Conservation (phyloP, 2,113 vertebrate species). For the Paratilapia polleni region DNA sequence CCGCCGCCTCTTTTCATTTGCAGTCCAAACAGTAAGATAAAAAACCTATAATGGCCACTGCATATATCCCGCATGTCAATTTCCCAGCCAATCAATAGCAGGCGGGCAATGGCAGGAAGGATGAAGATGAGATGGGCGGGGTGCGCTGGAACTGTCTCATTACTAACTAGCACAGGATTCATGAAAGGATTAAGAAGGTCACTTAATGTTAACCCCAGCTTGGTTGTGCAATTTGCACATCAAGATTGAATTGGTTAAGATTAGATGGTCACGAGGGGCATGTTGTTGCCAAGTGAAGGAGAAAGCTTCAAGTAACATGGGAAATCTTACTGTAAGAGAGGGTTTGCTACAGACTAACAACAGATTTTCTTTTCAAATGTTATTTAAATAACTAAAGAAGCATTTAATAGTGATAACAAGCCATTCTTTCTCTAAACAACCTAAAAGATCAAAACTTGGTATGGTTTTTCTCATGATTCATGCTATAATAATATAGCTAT, state of each 20-base stretch:
- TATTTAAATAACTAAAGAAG: too few species aligned
- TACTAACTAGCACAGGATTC: slow-evolving; percentile 70
- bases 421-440: not conserved
- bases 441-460: not conserved
- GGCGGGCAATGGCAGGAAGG: slow-evolving; percentile 63
- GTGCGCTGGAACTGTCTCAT: slow-evolving; percentile 73
- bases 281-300: slow-evolving; percentile 31
- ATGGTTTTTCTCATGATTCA: not conserved
- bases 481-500: not conserved
- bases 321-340: not conserved
- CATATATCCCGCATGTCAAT: slow-evolving; percentile 79
- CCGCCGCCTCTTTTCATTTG: slow-evolving; percentile 75
- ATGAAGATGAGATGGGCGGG: slow-evolving; percentile 63
- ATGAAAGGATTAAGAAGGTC: slow-evolving; percentile 72
- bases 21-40: slow-evolving; percentile 79
- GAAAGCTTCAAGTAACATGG: not conserved
- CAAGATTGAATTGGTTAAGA: slow-evolving; percentile 60
- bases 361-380: too few species aligned
- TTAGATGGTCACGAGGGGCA: slow-evolving; percentile 24
- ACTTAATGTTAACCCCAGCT: slow-evolving; percentile 64
- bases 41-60: slow-evolving; percentile 75
- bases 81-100: slow-evolving; percentile 80
- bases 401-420: not conserved
- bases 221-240: slow-evolving; percentile 67
- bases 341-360: too few species aligned